Conservation (phyloP, 2,113 vertebrate species). For the Eira barbara region DNA sequence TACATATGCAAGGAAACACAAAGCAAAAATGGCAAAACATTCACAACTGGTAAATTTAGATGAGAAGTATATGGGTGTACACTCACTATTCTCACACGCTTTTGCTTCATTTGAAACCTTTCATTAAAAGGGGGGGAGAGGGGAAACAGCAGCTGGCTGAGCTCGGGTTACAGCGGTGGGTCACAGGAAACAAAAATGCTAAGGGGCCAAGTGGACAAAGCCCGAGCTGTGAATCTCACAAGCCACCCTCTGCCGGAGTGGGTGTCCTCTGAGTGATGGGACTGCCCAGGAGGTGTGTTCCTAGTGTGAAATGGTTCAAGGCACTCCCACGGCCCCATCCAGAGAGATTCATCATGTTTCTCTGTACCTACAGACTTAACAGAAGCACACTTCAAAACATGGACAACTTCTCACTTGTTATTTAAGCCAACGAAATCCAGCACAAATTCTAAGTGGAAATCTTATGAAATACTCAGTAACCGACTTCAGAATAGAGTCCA, state of each 20-base stretch:
- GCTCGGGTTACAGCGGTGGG: not conserved
- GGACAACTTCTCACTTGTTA: not conserved
- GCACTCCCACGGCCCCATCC: not conserved
- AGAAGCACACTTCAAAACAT: not conserved
- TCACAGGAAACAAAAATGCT: not conserved
- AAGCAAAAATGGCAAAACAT: not conserved
- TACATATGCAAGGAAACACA: not conserved
- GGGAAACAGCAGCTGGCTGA: not conserved
- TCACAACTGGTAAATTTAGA: not conserved
- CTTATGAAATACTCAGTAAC: not conserved
- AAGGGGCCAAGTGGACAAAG: not conserved
- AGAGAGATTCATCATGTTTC: not conserved
- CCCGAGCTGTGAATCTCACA: no score
- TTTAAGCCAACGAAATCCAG: not conserved
- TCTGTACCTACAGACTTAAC: not conserved
- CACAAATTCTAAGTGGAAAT: not conserved
- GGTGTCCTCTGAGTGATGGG: not conserved
- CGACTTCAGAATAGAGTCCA: rapidly evolving
- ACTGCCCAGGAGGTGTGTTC: not conserved
- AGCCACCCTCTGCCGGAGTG: no score
- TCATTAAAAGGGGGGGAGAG: not conserved
- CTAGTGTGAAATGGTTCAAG: not conserved
- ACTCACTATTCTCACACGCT: not conserved
- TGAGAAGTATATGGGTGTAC: not conserved
- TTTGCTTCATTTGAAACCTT: not conserved